Evolutionary conservation across 2,113 vertebrate species (phyloP), one percentile per base, ranked within the genome.

Genomic region (Eidolon helvum): DNA sequence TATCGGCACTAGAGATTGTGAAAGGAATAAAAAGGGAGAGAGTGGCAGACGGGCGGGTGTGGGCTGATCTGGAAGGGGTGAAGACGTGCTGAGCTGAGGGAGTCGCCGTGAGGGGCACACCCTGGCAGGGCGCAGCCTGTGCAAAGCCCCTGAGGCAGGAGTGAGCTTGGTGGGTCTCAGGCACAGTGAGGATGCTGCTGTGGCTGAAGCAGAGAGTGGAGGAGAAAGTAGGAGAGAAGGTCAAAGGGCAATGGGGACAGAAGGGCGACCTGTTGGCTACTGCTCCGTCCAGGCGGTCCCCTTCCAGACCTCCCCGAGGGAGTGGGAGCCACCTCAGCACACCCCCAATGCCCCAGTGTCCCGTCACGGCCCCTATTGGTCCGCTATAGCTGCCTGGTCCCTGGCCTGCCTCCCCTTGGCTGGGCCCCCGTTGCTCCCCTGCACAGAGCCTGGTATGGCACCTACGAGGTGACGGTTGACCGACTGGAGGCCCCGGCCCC

Each of bases 111-210:
- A 77, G 26, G 16, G 4, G 45, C 35, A 30, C 7, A 4, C 2
- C n/a, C 55, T 15, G 9, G 80, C 22, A 8, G 15, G 26, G 53
- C 35, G 10, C 4, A 1, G 71, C 21, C 14, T 3, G 57, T 84
- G 96, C 84, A 71, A 91, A 71, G 91, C 80, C 40, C 91, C 93
- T 38, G 94, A 15, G 91, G 91, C 55, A 59, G 90, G 30, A 12
- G 14, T 30, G 0, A 11, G 12, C 33, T 59, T 28, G 57, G 53
- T 8, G 50, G 24, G 65, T 71, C 12, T 28, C 79, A 40, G 82
- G 85, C 48, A 7, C 16, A 15, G 21, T 0, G 11, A 24, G 69
- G 65, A 68, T 38, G 16, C 69, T 0, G 2, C 24, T 45, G 26
- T 12, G 18, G 48, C 40, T 1, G 50, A 69, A 50, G 75, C 75